Conservation (phyloP, 2,113 vertebrate species). For the Ammodytes dubius region DNA sequence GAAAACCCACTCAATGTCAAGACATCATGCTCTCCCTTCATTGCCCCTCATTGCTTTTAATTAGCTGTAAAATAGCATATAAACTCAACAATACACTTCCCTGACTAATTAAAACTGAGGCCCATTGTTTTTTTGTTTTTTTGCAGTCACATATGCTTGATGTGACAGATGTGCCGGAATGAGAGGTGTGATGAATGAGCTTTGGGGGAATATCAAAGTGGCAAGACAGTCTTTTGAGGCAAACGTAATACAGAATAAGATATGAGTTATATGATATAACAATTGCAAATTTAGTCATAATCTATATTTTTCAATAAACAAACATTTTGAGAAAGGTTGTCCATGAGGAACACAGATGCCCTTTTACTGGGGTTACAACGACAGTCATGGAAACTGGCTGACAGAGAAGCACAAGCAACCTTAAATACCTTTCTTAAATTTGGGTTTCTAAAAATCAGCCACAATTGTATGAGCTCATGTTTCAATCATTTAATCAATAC, state of each 20-base stretch:
- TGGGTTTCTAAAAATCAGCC: constrained; percentile 32
- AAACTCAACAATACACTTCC: constrained; percentile 13
- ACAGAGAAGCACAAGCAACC: background rate
- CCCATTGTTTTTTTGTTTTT: background rate
- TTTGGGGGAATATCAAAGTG: constrained; percentile 29
- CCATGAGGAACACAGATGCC: background rate
- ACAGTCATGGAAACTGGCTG: background rate
- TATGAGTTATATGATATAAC: background rate
- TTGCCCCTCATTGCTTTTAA: constrained; percentile 36
- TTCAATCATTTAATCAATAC: constrained; percentile 72
- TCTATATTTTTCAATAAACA: constrained; percentile 11
- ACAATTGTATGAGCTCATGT: constrained; percentile 45
- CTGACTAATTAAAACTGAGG: constrained; percentile 19
- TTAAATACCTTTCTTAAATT: background rate
- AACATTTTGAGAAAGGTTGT: background rate
- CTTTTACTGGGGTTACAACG: background rate
- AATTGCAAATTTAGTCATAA: background rate
- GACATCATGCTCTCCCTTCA: constrained; percentile 20
- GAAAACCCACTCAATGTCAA: constrained; percentile 17
- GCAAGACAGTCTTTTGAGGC: background rate
- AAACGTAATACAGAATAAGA: background rate
- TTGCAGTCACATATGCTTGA: background rate
- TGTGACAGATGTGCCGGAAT: constrained; percentile 14
- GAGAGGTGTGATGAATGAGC: constrained; percentile 33
- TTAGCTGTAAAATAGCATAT: constrained; percentile 31